phyloP scores from a whole-genome alignment of 1,140 invertebrate species.

The Lysiphlebus fabarum region DNA sequence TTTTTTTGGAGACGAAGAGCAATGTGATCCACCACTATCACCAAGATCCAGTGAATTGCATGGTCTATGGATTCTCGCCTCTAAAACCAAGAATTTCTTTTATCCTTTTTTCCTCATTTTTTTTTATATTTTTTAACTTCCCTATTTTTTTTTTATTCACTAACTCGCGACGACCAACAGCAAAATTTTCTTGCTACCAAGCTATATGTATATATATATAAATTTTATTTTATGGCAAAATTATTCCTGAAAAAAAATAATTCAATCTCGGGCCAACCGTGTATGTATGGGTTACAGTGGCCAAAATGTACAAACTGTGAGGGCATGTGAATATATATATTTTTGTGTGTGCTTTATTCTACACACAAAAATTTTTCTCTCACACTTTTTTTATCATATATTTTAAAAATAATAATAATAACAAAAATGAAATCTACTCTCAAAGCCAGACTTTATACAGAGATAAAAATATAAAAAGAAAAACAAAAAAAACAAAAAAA shows the following conservation, averaged over 20 bases:
- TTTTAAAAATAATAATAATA: neutral
- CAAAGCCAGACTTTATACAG: too few species aligned
- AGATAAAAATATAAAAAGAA: neutral
- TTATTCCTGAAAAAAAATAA: constrained; percentile 32
- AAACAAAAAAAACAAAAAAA: too few species aligned
- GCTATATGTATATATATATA: constrained; percentile 21
- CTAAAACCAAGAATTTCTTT: constrained; percentile 6
- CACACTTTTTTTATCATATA: too few species aligned
- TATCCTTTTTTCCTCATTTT: neutral
- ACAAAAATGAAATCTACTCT: too few species aligned
- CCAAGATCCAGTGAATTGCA: too few species aligned
- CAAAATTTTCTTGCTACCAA: neutral
- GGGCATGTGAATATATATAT: constrained; percentile 11
- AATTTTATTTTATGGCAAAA: constrained; percentile 33
- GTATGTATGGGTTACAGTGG: constrained; percentile 21
- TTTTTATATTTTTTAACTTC: neutral
- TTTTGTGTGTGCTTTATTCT: neutral
- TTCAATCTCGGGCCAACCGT: constrained; percentile 27
- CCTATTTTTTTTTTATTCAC: neutral
- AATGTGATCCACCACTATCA: neutral
- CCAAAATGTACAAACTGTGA: neutral
- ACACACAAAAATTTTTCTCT: too few species aligned
- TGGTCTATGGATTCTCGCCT: constrained; percentile 5
- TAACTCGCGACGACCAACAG: neutral
- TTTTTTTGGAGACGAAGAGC: constrained; percentile 9